Conservation (phyloP, 2,113 vertebrate species). For the Lates calcarifer region DNA sequence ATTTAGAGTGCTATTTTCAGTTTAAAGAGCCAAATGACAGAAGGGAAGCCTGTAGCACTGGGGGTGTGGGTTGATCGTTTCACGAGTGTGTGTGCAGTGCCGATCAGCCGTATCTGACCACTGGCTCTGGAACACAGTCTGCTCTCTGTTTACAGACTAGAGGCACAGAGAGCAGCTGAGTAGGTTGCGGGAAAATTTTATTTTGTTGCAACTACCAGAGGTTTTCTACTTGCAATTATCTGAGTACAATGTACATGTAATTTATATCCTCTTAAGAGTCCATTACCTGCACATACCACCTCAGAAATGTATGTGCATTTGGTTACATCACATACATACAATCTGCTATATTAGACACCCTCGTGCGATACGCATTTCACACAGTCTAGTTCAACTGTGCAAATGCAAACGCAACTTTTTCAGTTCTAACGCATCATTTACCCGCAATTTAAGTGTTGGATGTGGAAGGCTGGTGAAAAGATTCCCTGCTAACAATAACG, state of each 20-base stretch:
- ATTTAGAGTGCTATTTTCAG: conserved; percentile 32
- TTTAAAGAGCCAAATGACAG: conserved; percentile 47
- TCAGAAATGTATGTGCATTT: neutral
- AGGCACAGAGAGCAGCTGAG: conserved; percentile 7
- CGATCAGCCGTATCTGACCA: conserved; percentile 30
- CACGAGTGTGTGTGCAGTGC: conserved; percentile 11
- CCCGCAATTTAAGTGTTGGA: neutral
- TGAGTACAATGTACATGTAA: neutral
- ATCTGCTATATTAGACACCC: neutral
- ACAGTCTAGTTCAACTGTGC: neutral
- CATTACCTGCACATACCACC: neutral
- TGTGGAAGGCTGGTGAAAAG: neutral
- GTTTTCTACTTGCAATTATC: neutral
- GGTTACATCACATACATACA: conserved; percentile 1
- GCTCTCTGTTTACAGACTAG: conserved; percentile 34
- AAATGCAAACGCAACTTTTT: neutral
- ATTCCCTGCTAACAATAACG: conserved; percentile 1
- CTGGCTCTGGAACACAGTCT: conserved; percentile 34
- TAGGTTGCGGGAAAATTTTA: neutral
- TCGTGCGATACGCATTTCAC: neutral
- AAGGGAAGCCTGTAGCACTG: conserved; percentile 39
- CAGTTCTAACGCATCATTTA: neutral
- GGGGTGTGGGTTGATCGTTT: conserved; percentile 2
- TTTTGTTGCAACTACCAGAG: neutral
- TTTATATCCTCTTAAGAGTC: neutral